Evolutionary conservation across 2,888 invertebrate species (phyloP), one percentile per base, ranked within the genome.

Genomic region (Scaptomyza reducta): DNA sequence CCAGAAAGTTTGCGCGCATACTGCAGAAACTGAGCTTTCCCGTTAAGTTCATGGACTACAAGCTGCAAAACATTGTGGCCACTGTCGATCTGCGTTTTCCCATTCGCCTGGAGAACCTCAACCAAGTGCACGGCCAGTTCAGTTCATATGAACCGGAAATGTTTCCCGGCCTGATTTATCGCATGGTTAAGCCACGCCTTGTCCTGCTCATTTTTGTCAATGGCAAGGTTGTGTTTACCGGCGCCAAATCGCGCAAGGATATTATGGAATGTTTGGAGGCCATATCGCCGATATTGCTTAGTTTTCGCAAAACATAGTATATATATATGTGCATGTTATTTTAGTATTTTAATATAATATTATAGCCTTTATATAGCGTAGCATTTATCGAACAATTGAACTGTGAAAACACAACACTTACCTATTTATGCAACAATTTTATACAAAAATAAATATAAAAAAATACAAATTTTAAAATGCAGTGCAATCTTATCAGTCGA

Each of bases 131-230:
- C 92, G 96, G 94, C 27, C 96, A 95, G 91, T 96, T 95, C 89
- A 94, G 94, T 68, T 96, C 97, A 55, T 99, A 99, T 90, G 99
- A 99, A 91, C 99, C 99, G 0, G 99, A 99, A 92, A 92, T 99
- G 58, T 99, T 99, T 92, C 99, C 99, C 7, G 99, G 99, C n/a
- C 93, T 99, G 31, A 98, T 99, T 61, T 99, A 99, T 91, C 94
- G 99, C 86, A 97, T 99, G 97, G 97, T 99, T 41, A 96, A 97
- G 88, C 99, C 99, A 0, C 94, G 98, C 77, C 95, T 99, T 75
- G 99, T 99, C 0, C 92, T 99, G 70, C 93, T 99, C 11, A 99
- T 99, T 91, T 99, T 99, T 93, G 99, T 99, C 1, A 99, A 99
- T 91, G 99, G 99, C 58, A 99, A 99, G 94, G 95, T 99, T 77